These are phyloP conservation scores for Naso thynnoides DNA, from an alignment of 2,797 vertebrate species.

Conservation along the genomic window DNA sequence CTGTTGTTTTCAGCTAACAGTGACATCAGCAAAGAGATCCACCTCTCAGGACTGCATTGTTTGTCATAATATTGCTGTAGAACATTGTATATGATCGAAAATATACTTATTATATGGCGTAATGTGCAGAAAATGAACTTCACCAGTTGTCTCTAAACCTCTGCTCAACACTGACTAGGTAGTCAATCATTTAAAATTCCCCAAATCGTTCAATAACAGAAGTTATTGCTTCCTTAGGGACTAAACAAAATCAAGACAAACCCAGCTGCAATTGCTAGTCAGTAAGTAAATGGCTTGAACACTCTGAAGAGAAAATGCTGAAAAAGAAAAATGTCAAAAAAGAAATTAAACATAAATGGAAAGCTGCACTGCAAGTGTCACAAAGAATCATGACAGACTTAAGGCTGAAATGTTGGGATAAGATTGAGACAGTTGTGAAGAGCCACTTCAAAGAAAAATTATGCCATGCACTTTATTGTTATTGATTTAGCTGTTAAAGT, in stretches of 20 bases:
- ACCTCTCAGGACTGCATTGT: too few relatives aligned
- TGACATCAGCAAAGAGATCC: too few relatives aligned
- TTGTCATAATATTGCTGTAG: too few relatives aligned
- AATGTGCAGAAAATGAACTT: too few relatives aligned
- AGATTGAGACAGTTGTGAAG: conserved; percentile 6
- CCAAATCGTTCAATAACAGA: neutral
- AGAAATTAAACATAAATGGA: conserved; percentile 4
- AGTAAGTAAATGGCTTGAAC: neutral
- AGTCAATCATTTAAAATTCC: too few relatives aligned
- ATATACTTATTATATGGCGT: too few relatives aligned
- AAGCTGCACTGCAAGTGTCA: conserved; percentile 28
- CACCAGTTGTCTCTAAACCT: too few relatives aligned
- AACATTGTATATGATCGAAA: too few relatives aligned
- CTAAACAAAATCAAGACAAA: neutral
- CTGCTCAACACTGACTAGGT: neutral
- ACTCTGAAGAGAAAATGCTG: neutral
- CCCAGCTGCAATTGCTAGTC: neutral
- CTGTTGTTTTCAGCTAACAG: too few relatives aligned
- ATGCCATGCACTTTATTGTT: conserved; percentile 19
- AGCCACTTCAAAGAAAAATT: conserved; percentile 20
- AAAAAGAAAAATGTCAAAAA: neutral
- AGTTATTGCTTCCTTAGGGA: neutral
- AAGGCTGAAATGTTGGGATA: conserved; percentile 15
- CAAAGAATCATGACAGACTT: conserved; percentile 4
- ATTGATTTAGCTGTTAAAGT: conserved; percentile 26